phyloP scores from a whole-genome alignment of 2,888 invertebrate species.

The Xestoiulus laeticollis region DNA sequence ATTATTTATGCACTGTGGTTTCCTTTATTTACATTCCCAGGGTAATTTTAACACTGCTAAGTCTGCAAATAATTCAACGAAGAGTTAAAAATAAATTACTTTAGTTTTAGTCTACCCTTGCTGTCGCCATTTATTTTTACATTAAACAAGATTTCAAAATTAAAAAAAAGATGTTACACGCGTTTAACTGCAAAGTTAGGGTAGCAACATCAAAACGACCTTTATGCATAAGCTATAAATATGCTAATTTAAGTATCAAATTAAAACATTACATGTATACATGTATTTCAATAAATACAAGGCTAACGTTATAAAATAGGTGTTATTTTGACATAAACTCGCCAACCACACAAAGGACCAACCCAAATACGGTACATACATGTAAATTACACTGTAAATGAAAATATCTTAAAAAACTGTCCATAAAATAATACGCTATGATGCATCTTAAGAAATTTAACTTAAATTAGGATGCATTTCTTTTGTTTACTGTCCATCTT shows the following conservation, averaged over 20 bases:
- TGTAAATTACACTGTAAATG: too few relatives aligned
- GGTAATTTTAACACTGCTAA: background rate
- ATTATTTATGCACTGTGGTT: background rate
- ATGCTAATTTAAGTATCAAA: background rate
- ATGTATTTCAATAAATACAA: background rate
- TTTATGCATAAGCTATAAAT: background rate
- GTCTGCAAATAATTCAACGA: background rate
- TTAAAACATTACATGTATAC: background rate
- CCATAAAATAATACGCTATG: too few relatives aligned
- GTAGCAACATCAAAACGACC: background rate
- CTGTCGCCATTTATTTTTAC: background rate
- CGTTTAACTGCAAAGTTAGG: background rate
- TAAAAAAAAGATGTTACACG: background rate
- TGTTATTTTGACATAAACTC: background rate
- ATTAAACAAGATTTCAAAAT: background rate
- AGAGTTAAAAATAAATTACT: background rate
- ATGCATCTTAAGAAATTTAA: too few relatives aligned
- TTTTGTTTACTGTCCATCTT: too few relatives aligned
- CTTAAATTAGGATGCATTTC: too few relatives aligned
- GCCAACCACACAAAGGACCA: background rate
- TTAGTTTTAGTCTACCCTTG: background rate
- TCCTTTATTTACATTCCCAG: background rate
- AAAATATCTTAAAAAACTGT: too few relatives aligned
- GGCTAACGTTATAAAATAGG: background rate
- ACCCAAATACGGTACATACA: too few relatives aligned